A percentile compares a stretch with the other conserved stretches of the same genome.
These are phyloP conservation scores for Diachasma alloeum DNA, from an alignment of 1,140 invertebrate genomes.

Conservation along the genomic window DNA sequence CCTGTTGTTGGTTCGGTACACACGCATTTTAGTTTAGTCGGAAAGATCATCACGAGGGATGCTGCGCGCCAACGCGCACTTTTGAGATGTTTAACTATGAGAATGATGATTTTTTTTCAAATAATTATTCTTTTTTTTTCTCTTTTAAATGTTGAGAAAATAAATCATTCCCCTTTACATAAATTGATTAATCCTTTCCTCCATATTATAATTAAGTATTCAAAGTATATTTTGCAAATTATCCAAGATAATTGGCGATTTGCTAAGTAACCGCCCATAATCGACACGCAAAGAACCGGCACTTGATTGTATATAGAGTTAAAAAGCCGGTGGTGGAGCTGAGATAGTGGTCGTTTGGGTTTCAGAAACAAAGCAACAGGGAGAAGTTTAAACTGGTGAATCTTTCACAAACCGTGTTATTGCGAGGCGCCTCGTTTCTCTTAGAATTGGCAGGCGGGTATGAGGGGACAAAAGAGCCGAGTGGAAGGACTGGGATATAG, in stretches of 20 bases:
- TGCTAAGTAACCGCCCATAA: neutral
- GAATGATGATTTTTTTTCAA: neutral
- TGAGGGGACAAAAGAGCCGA: constrained; percentile 11
- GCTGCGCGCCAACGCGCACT: constrained; percentile 10
- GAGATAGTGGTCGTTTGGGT: neutral
- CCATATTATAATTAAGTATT: neutral
- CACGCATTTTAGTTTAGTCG: constrained; percentile 6
- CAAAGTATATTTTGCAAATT: neutral
- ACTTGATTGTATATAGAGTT: neutral
- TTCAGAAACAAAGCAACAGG: neutral
- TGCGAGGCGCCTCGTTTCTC: constrained; percentile 23
- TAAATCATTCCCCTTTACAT: neutral
- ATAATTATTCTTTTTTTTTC: too few species aligned
- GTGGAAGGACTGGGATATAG: too few species aligned
- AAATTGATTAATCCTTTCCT: neutral
- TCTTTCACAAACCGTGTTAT: constrained; percentile 8
- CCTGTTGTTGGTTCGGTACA: constrained; percentile 32
- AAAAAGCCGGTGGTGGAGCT: neutral
- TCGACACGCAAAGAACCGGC: neutral
- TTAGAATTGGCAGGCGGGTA: constrained; percentile 40
- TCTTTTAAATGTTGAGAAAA: too few species aligned
- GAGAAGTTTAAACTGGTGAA: neutral
- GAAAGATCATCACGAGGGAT: constrained; percentile 29
- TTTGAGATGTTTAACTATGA: neutral
- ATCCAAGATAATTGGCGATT: neutral